Percentiles rank a stretch among this genome's conserved stretches.
Conservation (phyloP, 2,888 invertebrate genomes). For the Stenotaenia linearis region DNA sequence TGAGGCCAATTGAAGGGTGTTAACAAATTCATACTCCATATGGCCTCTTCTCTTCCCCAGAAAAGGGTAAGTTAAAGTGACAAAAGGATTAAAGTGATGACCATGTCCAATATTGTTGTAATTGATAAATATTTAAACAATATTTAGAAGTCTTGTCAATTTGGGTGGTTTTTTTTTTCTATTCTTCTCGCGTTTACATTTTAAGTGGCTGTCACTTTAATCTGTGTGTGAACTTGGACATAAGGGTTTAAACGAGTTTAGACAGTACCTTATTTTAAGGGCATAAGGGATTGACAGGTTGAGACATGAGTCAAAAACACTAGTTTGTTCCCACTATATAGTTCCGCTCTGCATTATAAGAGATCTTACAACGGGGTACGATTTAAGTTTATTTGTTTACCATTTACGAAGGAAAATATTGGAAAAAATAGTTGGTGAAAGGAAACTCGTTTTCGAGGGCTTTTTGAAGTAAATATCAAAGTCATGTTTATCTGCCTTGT, state of each 20-base stretch:
- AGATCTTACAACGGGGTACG: neutral
- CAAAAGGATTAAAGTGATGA: slow-evolving; percentile 21
- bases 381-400: neutral
- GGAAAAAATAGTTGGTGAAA: neutral
- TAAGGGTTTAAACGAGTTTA: slow-evolving; percentile 7
- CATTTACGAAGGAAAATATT: neutral
- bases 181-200: neutral
- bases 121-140: slow-evolving; percentile 16
- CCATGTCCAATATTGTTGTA: neutral
- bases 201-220: slow-evolving; percentile 14
- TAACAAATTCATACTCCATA: slow-evolving; percentile 1
- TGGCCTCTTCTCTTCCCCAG: neutral
- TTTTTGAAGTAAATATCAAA: neutral
- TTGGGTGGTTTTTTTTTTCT: neutral
- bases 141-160: slow-evolving; percentile 11
- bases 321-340: neutral
- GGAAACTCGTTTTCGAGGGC: neutral
- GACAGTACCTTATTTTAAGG: neutral
- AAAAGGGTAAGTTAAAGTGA: neutral
- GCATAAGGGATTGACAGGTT: slow-evolving; percentile 24
- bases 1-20: neutral
- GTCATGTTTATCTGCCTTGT: neutral
- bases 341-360: neutral
- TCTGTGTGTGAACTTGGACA: slow-evolving; percentile 21
- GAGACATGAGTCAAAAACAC: slow-evolving; percentile 26